Percentiles rank a stretch among this genome's conserved stretches.
These are phyloP conservation scores for Entomyzon cyanotis DNA, from an alignment of 2,113 vertebrate genomes.

Conservation along the genomic window DNA sequence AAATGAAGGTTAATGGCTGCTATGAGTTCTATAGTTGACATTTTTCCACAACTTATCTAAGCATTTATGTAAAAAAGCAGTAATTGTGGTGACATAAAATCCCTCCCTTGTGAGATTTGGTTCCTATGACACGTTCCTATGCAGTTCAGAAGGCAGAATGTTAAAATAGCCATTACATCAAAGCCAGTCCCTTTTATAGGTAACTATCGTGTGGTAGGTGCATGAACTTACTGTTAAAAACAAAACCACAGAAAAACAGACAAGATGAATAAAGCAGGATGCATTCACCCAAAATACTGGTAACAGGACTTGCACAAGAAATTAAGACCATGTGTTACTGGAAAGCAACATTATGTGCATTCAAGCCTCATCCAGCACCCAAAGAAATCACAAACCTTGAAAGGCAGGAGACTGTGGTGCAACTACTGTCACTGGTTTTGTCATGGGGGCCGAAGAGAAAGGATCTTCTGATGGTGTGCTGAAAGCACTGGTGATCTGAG, in stretches of 20 bases:
- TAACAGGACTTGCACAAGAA: slow-evolving; percentile 13
- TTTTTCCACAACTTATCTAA: not conserved
- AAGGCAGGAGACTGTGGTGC: slow-evolving; percentile 90
- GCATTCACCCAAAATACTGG: not conserved
- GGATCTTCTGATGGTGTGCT: slow-evolving; percentile 91
- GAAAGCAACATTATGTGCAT: slow-evolving; percentile 12
- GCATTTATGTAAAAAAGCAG: not conserved
- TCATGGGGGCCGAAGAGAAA: slow-evolving; percentile 94
- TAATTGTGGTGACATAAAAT: not conserved
- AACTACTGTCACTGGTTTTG: slow-evolving; percentile 76
- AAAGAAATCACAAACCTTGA: slow-evolving; percentile 81
- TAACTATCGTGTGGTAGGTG: slow-evolving; percentile 30
- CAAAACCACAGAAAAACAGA: slow-evolving; percentile 15
- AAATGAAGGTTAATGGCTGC: not conserved
- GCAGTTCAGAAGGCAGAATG: not conserved
- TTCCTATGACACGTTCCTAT: not conserved
- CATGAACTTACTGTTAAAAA: slow-evolving; percentile 12
- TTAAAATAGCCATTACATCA: not conserved
- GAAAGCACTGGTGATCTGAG: slow-evolving; percentile 95
- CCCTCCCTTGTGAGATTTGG: not conserved
- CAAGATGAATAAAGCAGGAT: slow-evolving; percentile 29
- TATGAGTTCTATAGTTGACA: not conserved
- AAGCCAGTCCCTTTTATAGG: not conserved
- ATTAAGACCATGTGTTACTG: not conserved
- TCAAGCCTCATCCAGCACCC: slow-evolving; percentile 8